Evolutionary conservation across 2,888 invertebrate species (phyloP).

Genomic region (Drosophila barbarae): DNA sequence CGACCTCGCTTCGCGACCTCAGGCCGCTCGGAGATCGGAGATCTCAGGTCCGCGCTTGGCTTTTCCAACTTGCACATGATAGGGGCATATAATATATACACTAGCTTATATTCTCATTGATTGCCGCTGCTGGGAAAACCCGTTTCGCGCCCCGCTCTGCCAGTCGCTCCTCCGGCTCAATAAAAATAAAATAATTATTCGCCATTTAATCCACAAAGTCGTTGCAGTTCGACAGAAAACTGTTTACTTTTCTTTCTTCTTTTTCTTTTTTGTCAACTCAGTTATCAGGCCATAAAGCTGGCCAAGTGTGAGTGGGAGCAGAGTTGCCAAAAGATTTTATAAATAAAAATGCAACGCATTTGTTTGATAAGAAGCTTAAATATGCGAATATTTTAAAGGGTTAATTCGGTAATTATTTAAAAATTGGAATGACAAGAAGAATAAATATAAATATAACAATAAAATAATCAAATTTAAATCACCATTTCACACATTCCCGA

Average conservation of each 20-base stretch:
- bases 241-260: not conserved
- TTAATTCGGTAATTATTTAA: too few species aligned
- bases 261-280: conserved; percentile 1
- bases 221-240: not conserved
- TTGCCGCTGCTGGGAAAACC: conserved; percentile 39
- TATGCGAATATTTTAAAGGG: not conserved
- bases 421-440: not conserved
- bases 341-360: conserved; percentile 10
- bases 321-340: conserved; percentile 3
- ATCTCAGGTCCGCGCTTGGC: conserved; percentile 18
- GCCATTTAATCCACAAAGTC: conserved; percentile 8
- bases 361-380: not conserved
- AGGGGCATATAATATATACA: not conserved
- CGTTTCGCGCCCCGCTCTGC: conserved; percentile 28
- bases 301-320: conserved; percentile 1
- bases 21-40: conserved; percentile 13
- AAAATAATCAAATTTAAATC: too few species aligned
- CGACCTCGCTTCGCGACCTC: conserved; percentile 38
- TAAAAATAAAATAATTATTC: conserved; percentile 19
- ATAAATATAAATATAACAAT: not conserved
- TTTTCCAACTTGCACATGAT: conserved; percentile 26
- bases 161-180: conserved; percentile 23
- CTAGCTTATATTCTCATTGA: conserved; percentile 23
- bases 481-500: not conserved
- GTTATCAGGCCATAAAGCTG: conserved; percentile 24